These are phyloP conservation scores for Burhinus bistriatus DNA, from an alignment of 2,113 vertebrate species.

Conservation along the genomic window DNA sequence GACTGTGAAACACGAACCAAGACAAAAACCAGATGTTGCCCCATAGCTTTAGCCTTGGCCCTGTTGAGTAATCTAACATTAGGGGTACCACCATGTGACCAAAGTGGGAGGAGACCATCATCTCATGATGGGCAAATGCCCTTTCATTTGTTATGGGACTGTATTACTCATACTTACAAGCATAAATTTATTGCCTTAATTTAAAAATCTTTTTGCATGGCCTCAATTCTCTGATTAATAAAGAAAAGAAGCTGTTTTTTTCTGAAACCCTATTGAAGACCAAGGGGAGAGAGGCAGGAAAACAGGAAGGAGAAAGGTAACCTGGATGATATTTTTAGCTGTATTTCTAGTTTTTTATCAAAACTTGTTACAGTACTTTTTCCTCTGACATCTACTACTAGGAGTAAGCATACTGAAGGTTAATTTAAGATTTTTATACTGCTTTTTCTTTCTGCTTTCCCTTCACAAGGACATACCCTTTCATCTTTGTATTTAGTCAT, in stretches of 20 bases:
- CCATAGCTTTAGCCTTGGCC: rapidly evolving
- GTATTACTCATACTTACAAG: not conserved
- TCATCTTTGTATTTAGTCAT: not conserved
- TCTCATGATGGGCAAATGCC: not conserved
- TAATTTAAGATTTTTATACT: not conserved
- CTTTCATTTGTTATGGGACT: not conserved
- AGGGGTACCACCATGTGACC: not conserved
- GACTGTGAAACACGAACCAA: rapidly evolving
- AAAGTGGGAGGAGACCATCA: not conserved
- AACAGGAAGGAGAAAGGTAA: not conserved
- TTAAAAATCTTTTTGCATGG: not conserved
- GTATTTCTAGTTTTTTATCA: not conserved
- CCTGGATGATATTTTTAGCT: not conserved
- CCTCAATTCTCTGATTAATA: not conserved
- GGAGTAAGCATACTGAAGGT: not conserved
- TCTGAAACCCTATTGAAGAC: not conserved
- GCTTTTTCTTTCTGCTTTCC: not conserved
- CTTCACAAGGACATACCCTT: not conserved
- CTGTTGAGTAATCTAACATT: not conserved
- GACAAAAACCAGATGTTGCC: not conserved
- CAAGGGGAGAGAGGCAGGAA: not conserved
- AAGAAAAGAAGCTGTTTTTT: not conserved
- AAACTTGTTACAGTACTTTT: not conserved
- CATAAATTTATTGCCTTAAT: not conserved
- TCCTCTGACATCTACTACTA: not conserved